Base-by-base conservation (phyloP, 1,140 invertebrate genomes). In the Lasioglossum baleicum region DNA sequence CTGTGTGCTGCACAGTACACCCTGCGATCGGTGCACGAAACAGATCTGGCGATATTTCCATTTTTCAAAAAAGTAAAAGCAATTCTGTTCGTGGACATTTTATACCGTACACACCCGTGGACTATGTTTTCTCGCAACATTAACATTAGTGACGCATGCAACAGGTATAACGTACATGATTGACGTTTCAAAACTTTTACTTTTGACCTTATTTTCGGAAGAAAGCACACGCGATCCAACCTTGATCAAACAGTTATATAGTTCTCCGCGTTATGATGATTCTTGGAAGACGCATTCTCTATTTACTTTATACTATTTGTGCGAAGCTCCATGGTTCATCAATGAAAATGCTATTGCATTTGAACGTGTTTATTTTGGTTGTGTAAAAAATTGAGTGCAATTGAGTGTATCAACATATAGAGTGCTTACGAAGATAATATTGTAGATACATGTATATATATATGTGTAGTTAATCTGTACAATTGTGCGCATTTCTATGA, bases 131-230 rank as follows among this genome's bases (percentile, higher is more conserved):
- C 67, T 64, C 70, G 66, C 48, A 40, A 44, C 60, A 65, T 65
- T 72, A 73, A 80, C 69, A 76, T 85, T 67, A 48, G 53, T 69
- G 48, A 42, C 60, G 58, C 20, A 82, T 82, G 71, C 76, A 85
- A 83, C 53, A 80, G 58, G 66, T 81, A 74, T 69, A 81, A 70
- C 31, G 56, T 26, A 69, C 74, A 76, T 81, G 48, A 69, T 69
- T 76, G 68, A 76, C 72, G 65, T 69, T 53, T 75, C 15, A 82
- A 56, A 91, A 92, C 92, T 93, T 93, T 93, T 92, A 91, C 92
- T 92, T 93, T 86, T 92, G 92, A 88, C 91, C 92, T 91, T 88
- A 91, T 90, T 93, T 90, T 88, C 86, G 63, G 26, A 75, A 64
- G 79, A 61, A 61, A 75, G 53, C 61, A 48, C 35, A 48, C 35